A percentile compares a stretch with the other conserved stretches of the same genome.
Evolutionary conservation across 1,140 invertebrate genomes (phyloP).

Genomic region (Drosophila mayri): DNA sequence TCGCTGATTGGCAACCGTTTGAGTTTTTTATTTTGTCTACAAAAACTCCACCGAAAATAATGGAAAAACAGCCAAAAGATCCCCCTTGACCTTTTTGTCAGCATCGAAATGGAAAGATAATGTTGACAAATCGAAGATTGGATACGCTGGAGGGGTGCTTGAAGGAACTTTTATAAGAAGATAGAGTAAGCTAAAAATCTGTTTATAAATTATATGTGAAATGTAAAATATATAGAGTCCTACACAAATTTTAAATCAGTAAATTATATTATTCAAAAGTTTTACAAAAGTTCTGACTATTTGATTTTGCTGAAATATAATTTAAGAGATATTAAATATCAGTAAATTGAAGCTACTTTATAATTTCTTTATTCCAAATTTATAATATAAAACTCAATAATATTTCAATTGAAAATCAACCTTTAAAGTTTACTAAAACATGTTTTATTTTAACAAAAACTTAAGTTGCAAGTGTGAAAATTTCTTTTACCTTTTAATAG

Average conservation of each 20-base stretch:
- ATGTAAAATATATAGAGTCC: neutral
- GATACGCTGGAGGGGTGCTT: slow-evolving; percentile 23
- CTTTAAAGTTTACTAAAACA: neutral
- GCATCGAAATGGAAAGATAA: slow-evolving; percentile 11
- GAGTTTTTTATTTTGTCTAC: neutral
- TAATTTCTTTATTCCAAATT: neutral
- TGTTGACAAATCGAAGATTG: slow-evolving; percentile 31
- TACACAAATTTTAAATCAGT: neutral
- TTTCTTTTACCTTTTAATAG: neutral
- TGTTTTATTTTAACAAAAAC: neutral
- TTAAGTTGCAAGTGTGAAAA: neutral
- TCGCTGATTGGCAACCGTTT: slow-evolving; percentile 47
- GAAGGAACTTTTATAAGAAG: neutral
- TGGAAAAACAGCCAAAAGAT: slow-evolving; percentile 16
- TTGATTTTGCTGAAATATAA: neutral
- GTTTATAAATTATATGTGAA: too few relatives aligned
- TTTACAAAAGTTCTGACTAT: neutral
- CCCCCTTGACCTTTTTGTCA: slow-evolving; percentile 60
- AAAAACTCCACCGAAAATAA: slow-evolving; percentile 14
- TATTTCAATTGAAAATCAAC: neutral
- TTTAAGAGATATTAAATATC: neutral
- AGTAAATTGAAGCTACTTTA: neutral
- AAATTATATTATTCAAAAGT: neutral
- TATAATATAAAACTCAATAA: neutral
- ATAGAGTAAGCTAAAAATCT: neutral